Conservation (phyloP, 64 coral and sea anemone genomes). For the Stichodactyla helianthus region DNA sequence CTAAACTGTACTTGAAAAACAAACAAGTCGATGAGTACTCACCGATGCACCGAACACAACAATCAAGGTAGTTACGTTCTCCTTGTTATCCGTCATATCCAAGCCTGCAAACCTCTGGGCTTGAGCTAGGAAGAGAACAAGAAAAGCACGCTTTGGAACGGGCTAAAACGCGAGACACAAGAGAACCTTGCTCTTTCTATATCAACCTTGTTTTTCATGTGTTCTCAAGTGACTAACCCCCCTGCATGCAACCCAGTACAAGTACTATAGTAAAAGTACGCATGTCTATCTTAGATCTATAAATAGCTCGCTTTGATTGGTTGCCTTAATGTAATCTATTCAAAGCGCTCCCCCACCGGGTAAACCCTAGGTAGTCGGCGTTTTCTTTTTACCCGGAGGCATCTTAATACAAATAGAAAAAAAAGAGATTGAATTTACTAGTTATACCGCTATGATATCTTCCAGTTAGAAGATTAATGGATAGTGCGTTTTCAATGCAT, state of each 20-base stretch:
- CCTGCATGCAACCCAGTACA: too few relatives aligned
- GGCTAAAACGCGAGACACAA: neutral
- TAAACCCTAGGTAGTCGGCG: too few relatives aligned
- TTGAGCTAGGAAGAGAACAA: neutral
- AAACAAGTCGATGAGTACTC: neutral
- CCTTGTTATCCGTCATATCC: neutral
- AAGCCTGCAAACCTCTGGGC: neutral
- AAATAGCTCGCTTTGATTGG: neutral
- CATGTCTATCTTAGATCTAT: neutral
- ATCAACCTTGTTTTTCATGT: too few relatives aligned
- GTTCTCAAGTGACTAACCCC: too few relatives aligned
- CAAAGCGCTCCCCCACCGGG: too few relatives aligned
- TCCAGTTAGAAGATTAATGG: too few relatives aligned
- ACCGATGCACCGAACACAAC: constrained; percentile 67
- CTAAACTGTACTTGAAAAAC: neutral
- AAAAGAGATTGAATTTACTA: too few relatives aligned
- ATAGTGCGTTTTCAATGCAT: too few relatives aligned
- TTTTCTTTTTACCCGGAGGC: too few relatives aligned
- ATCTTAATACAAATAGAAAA: too few relatives aligned
- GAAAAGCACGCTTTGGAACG: neutral
- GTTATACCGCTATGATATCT: too few relatives aligned
- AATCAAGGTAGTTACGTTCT: constrained; percentile 4
- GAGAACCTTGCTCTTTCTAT: neutral
- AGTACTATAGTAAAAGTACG: neutral
- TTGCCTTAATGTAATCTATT: too few relatives aligned